Base-by-base conservation (phyloP, 2,797 vertebrate genomes). In the Aulostomus chinensis region DNA sequence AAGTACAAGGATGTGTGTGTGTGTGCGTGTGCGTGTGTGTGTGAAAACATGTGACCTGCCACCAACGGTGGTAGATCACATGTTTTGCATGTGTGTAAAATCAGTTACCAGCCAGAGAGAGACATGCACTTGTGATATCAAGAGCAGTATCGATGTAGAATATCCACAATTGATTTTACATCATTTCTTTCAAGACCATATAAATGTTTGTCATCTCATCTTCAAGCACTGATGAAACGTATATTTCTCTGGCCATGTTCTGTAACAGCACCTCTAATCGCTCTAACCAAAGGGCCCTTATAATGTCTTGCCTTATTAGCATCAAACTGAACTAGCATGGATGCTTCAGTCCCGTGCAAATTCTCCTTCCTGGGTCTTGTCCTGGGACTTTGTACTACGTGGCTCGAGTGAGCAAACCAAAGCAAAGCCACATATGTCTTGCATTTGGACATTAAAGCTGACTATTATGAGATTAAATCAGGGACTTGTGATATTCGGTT, bases 391-490 rank as follows among this genome's bases (percentile, higher is more conserved):
- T 67, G 60, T 52, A 47, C 68, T 76, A 71, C 66, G 45, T 71
- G 80, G 68, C 68, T 67, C 12, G 48, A 66, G 67, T 58, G 74
- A 84, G 76, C 51, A 13, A 77, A 81, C 68, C 73, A 75, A 77
- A 78, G 65, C 53, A 21, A 76, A 73, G 74, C 67, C 79, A 85
- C 90, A 92, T 71, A 81, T 90, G 90, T 87, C 84, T 90, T 88
- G 73, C 70, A 87, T 90, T 89, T 88, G 72, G 84, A 89, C 87
- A 86, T 87, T 87, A 89, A 90, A 90, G 86, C 73, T 46, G 62
- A 78, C 83, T 86, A 83, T 90, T 86, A 87, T 76, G 65, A 88
- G 89, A 90, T 91, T 87, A 89, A 86, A 91, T 91, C 87, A 72
- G 74, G 75, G 78, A 86, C 84, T 90, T 87, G 84, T 83, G 87